These are phyloP conservation scores for Gryllus longicercus DNA, from an alignment of 2,888 invertebrate genomes.

Conservation along the genomic window DNA sequence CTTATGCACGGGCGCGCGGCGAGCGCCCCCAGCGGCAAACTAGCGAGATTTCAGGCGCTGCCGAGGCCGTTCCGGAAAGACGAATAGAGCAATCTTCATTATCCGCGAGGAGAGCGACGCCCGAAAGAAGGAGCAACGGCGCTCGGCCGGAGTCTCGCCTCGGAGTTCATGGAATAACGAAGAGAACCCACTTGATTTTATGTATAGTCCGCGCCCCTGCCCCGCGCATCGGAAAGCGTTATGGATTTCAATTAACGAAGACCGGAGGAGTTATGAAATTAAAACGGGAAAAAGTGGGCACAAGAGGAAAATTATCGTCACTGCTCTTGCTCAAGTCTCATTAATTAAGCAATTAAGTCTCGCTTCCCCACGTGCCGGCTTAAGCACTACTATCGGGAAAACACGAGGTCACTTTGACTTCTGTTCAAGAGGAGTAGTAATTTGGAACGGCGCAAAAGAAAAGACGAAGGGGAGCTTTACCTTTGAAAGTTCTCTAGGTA, in stretches of 20 bases:
- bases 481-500: too few species aligned
- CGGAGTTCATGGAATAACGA: background rate
- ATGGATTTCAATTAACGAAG: slow-evolving; percentile 9
- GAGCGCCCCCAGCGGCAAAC: background rate
- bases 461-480: too few species aligned
- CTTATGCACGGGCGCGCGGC: background rate
- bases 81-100: slow-evolving; percentile 9
- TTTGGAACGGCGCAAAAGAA: too few species aligned
- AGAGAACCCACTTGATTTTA: slow-evolving; percentile 6
- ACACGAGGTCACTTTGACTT: too few species aligned
- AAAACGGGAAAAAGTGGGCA: background rate
- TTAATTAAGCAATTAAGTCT: background rate
- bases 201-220: background rate
- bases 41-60: background rate
- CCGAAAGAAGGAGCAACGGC: background rate
- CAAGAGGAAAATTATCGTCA: too few species aligned
- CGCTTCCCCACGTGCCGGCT: too few species aligned
- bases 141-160: too few species aligned
- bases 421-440: too few species aligned
- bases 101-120: background rate
- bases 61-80: background rate
- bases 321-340: background rate
- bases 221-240: background rate
- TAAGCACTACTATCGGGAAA: too few species aligned
- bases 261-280: background rate